Percentiles rank a stretch among this genome's conserved stretches.
Evolutionary conservation across 1,140 invertebrate species (phyloP).

Genomic region (Leucophenga varia): DNA sequence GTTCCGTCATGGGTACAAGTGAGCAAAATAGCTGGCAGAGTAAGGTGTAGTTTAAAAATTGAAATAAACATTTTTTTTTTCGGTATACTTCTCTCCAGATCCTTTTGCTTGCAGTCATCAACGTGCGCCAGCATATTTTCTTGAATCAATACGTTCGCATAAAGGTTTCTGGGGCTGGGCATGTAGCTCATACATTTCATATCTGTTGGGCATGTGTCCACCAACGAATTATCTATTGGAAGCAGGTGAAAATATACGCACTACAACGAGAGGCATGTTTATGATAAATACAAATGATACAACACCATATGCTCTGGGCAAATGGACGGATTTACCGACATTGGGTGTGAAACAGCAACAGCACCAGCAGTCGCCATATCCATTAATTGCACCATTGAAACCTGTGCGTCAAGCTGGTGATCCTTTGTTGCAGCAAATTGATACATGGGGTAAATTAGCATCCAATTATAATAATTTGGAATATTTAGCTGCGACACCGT

Average conservation of each 20-base stretch:
- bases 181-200: constrained; percentile 62
- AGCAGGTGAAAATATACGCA: constrained; percentile 45
- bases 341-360: constrained; percentile 25
- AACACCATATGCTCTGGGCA: constrained; percentile 48
- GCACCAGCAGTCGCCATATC: background rate
- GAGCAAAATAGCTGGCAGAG: background rate
- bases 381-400: background rate
- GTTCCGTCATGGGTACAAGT: constrained; percentile 31
- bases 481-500: constrained; percentile 4
- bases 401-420: constrained; percentile 24
- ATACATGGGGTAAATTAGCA: constrained; percentile 49
- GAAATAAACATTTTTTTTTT: background rate
- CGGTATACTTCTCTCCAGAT: constrained; percentile 17
- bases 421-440: constrained; percentile 43
- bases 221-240: constrained; percentile 46
- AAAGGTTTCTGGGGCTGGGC: constrained; percentile 69
- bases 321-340: constrained; percentile 47
- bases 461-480: constrained; percentile 43
- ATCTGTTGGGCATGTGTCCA: constrained; percentile 61
- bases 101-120: constrained; percentile 67
- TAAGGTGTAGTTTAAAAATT: background rate
- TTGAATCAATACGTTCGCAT: constrained; percentile 68
- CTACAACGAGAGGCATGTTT: constrained; percentile 43
- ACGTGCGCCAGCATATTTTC: constrained; percentile 67
- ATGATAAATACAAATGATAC: constrained; percentile 45